Conservation (phyloP, 2,797 vertebrate species). For the Sus cebifrons region DNA sequence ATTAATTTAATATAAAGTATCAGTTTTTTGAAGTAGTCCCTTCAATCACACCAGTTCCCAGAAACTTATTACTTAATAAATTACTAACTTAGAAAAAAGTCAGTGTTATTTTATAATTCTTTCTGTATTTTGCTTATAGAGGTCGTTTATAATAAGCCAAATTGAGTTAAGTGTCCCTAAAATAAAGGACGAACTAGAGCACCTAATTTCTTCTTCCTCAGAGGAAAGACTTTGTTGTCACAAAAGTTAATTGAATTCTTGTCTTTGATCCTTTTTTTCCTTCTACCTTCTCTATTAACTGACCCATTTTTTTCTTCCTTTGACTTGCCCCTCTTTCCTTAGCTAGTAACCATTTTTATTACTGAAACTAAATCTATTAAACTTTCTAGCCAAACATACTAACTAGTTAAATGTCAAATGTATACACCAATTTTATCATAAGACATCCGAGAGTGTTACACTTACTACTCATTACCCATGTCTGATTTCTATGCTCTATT, state of each 20-base stretch:
- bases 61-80: constrained; percentile 24
- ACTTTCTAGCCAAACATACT: constrained; percentile 47
- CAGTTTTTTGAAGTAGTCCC: neutral
- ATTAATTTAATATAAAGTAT: neutral
- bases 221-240: constrained; percentile 68
- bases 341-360: constrained; percentile 46
- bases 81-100: constrained; percentile 33
- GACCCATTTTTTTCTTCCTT: constrained; percentile 69
- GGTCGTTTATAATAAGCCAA: constrained; percentile 45
- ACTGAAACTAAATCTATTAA: constrained; percentile 47
- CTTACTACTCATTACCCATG: neutral
- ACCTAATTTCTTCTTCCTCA: constrained; percentile 80
- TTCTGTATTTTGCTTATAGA: constrained; percentile 6
- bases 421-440: neutral
- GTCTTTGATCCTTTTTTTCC: constrained; percentile 70
- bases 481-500: neutral
- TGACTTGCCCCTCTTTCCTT: constrained; percentile 63
- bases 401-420: constrained; percentile 7
- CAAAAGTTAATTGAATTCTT: constrained; percentile 82
- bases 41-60: constrained; percentile 11
- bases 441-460: neutral
- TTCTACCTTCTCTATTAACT: constrained; percentile 67
- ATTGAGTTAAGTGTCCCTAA: constrained; percentile 39
- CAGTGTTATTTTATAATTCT: constrained; percentile 24
- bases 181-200: constrained; percentile 78